Conservation (phyloP, 1,140 invertebrate species). For the Penaeus vannamei region DNA sequence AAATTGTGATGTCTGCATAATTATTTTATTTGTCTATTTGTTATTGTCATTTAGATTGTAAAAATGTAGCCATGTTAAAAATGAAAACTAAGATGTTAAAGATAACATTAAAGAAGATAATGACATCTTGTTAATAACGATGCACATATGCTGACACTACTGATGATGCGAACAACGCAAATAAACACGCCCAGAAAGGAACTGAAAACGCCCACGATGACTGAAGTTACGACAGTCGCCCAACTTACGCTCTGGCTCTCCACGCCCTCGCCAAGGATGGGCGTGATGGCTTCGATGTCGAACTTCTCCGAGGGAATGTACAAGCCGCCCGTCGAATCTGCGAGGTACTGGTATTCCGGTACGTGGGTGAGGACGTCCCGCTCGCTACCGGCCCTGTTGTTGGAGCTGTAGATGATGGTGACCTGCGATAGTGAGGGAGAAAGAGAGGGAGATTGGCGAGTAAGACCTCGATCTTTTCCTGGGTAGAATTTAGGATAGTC, state of each 20-base stretch:
- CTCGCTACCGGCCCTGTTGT: neutral
- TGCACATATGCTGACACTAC: too few species aligned
- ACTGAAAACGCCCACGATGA: neutral
- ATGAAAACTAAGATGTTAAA: too few species aligned
- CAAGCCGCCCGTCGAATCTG: slow-evolving; percentile 50
- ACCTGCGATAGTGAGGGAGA: neutral
- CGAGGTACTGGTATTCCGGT: slow-evolving; percentile 38
- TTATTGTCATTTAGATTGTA: too few species aligned
- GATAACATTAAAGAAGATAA: too few species aligned
- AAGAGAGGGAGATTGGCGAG: neutral
- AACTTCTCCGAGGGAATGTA: slow-evolving; percentile 62
- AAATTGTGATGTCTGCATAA: too few species aligned
- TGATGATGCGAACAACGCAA: neutral
- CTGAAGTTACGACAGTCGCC: neutral
- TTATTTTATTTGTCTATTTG: too few species aligned
- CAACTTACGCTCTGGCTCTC: slow-evolving; percentile 45
- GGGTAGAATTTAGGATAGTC: neutral
- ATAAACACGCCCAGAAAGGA: neutral
- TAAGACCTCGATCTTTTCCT: neutral
- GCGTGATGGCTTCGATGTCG: slow-evolving; percentile 47
- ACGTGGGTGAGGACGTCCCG: neutral
- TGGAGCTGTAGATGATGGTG: neutral
- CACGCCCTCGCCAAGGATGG: slow-evolving; percentile 53
- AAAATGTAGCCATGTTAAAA: too few species aligned
- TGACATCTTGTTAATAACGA: too few species aligned